A percentile compares a stretch with the other conserved stretches of the same genome.
Conservation (phyloP, 2,113 vertebrate species). For the Butorides virescens region DNA sequence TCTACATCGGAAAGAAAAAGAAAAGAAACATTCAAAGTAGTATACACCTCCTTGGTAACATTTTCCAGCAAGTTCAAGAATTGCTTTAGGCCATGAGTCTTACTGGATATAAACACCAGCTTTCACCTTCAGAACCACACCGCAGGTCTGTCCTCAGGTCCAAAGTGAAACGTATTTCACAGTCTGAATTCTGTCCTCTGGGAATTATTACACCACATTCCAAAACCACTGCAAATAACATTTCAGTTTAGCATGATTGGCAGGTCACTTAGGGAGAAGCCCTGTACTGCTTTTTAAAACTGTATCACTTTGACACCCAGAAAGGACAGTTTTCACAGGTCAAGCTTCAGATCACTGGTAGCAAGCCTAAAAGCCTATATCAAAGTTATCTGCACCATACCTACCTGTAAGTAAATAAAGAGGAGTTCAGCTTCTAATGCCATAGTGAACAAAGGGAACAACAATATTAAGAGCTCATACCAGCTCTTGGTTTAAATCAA, state of each 20-base stretch:
- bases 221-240: slow-evolving; percentile 38
- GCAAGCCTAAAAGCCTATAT: slow-evolving; percentile 25
- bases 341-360: slow-evolving; percentile 19
- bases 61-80: background rate
- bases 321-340: slow-evolving; percentile 38
- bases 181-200: background rate
- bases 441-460: background rate
- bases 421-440: slow-evolving; percentile 30
- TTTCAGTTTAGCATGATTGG: slow-evolving; percentile 47
- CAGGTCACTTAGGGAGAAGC: background rate
- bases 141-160: background rate
- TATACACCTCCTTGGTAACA: background rate
- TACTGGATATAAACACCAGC: background rate
- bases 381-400: slow-evolving; percentile 7
- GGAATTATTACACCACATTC: slow-evolving; percentile 32
- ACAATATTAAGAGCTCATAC: slow-evolving; percentile 17
- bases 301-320: background rate
- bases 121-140: background rate
- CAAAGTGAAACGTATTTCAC: slow-evolving; percentile 18
- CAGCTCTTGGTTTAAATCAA: slow-evolving; percentile 37
- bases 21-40: background rate
- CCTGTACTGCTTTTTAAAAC: background rate
- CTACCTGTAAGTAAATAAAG: slow-evolving; percentile 41
- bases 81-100: background rate
- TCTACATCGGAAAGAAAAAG: background rate